A percentile compares a stretch with the other conserved stretches of the same genome.
Conservation (phyloP, 2,113 vertebrate genomes). For the Ciconia stormi region DNA sequence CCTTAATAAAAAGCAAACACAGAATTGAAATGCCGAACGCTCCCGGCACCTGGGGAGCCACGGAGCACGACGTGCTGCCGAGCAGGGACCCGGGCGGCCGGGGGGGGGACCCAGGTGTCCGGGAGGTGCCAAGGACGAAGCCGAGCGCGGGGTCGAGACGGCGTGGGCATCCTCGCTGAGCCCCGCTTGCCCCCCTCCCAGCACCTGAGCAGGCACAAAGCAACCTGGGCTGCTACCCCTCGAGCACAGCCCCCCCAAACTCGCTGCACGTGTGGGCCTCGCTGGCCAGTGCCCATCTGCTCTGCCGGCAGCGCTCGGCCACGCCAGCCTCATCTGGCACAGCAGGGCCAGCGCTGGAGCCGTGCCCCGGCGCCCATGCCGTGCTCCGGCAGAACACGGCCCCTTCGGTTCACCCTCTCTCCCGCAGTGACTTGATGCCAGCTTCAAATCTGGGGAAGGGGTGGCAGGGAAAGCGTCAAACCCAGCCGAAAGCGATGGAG, state of each 20-base stretch:
- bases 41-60: constrained; percentile 22
- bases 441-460: neutral
- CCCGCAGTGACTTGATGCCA: accelerated
- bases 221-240: neutral
- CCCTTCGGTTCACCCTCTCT: neutral
- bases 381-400: accelerated
- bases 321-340: neutral
- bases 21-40: constrained; percentile 33
- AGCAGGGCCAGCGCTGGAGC: neutral
- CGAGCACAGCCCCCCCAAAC: neutral
- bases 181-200: accelerated
- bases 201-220: neutral
- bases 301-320: neutral
- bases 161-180: accelerated
- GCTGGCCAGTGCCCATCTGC: neutral
- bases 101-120: neutral
- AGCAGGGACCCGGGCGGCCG: neutral
- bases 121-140: neutral
- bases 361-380: neutral
- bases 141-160: accelerated
- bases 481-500: neutral
- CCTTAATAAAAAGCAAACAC: constrained; percentile 69
- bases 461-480: neutral
- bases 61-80: neutral
- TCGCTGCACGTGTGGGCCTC: accelerated